phyloP scores from a whole-genome alignment of 2,113 vertebrate genomes.

The Danionella cerebrum region DNA sequence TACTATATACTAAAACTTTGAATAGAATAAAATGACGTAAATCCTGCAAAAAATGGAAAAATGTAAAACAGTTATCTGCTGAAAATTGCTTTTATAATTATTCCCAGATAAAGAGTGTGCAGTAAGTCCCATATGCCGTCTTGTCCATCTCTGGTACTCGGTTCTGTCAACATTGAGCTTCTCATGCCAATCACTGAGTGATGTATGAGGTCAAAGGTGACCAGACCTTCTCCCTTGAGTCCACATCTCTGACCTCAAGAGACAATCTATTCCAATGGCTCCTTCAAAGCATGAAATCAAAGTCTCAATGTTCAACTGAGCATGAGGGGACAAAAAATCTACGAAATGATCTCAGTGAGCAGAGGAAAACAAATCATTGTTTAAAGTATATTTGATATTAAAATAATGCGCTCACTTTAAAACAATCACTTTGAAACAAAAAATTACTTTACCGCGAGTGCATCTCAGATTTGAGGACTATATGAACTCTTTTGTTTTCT shows the following conservation, averaged over 20 bases:
- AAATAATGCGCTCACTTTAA: background rate
- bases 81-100: no score
- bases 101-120: constrained; percentile 5
- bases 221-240: constrained; percentile 62
- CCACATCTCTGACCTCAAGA: constrained; percentile 62
- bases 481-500: no score
- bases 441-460: no score
- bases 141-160: constrained; percentile 26
- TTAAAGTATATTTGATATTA: background rate
- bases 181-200: constrained; percentile 71
- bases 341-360: background rate
- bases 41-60: no score
- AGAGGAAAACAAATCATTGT: background rate
- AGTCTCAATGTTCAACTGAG: background rate
- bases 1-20: no score
- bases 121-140: constrained; percentile 47
- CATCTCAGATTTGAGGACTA: no score
- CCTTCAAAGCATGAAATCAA: constrained; percentile 20
- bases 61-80: no score
- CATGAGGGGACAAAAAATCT: background rate
- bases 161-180: constrained; percentile 66
- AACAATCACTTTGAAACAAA: no score
- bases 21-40: no score
- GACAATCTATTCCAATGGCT: constrained; percentile 3
- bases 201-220: constrained; percentile 75